Conservation (phyloP, 2,113 vertebrate genomes). For the Onychorhynchus coronatus region DNA sequence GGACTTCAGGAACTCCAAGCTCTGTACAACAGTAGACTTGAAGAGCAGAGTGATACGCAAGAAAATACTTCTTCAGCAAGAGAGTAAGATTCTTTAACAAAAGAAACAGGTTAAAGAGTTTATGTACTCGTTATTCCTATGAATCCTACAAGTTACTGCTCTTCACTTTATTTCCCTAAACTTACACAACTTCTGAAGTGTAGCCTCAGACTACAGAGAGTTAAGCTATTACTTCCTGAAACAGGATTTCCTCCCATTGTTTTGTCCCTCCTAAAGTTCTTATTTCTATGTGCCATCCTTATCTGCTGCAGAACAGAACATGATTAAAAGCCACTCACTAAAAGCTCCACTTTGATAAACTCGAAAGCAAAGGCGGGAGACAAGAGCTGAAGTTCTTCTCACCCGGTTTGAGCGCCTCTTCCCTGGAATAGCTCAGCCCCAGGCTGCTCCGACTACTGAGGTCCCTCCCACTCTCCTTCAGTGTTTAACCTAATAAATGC, state of each 20-base stretch:
- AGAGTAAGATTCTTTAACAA: not conserved
- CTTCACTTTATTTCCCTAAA: not conserved
- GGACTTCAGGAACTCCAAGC: not conserved
- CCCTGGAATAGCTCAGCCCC: conserved; percentile 17
- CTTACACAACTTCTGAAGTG: not conserved
- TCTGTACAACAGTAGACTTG: not conserved
- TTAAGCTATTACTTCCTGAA: conserved; percentile 65
- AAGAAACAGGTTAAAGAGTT: not conserved
- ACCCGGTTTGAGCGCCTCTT: not conserved
- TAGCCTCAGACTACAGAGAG: conserved; percentile 21
- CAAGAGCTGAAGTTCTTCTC: not conserved
- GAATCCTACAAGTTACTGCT: not conserved
- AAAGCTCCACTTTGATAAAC: not conserved
- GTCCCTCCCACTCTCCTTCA: conserved; percentile 25
- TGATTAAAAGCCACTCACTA: not conserved
- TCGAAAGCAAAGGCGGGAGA: not conserved
- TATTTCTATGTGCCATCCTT: not conserved
- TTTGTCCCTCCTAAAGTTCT: conserved; percentile 11
- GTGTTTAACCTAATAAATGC: conserved; percentile 57
- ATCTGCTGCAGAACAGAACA: not conserved
- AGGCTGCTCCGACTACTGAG: not conserved
- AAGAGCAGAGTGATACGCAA: not conserved
- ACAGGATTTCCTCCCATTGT: conserved; percentile 66
- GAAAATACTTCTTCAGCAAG: not conserved
- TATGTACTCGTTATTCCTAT: not conserved